Base-by-base conservation (phyloP, 2,113 vertebrate genomes). In the Ursus arctos region DNA sequence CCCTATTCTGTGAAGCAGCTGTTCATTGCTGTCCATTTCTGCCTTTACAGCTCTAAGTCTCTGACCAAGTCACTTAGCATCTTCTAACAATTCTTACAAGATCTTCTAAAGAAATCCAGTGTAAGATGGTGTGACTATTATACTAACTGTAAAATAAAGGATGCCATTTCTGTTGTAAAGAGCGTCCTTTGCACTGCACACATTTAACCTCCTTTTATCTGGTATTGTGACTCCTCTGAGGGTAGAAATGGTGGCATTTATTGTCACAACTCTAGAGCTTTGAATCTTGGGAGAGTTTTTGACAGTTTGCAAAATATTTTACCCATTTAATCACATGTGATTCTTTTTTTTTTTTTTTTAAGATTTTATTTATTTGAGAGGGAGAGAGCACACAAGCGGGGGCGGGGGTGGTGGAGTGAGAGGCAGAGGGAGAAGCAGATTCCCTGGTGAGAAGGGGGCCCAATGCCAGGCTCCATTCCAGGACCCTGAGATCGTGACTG, bases 21-120 rank as follows among this genome's bases (percentile, higher is more conserved):
- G 14, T 96, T 94, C 53, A 31, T 76, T 95, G 63, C 79, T 74
- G 51, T 33, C 5, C 9, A 72, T 69, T 55, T 55, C 95, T 95
- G 91, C 16, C 40, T 57, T 95, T 93, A 31, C 3, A 88, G 74
- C 72, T 85, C 3, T 13, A 59, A 97, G 36, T n/a, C 57, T 96
- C 88, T 93, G 28, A 57, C 79, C 81, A 97, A 87, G 26, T 93
- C 71, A 63, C 22, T 88, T 80, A 80, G 33, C 33, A 92, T 94
- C 33, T 90, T 76, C 43, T 87, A 80, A 86, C 2, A 1, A 67
- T 74, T 96, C 83, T 36, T 88, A 5, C 87, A 90, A 97, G 9
- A 59, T 61, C 21, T 84, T 55, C 19, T 84, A 93, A 71, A 87
- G 83, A 95, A 97, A 77, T 13, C 2, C 47, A 8, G 0, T 92